A percentile compares a stretch with the other conserved stretches of the same genome.
Conservation (phyloP, 2,797 vertebrate genomes). For the Sylvilagus floridanus region DNA sequence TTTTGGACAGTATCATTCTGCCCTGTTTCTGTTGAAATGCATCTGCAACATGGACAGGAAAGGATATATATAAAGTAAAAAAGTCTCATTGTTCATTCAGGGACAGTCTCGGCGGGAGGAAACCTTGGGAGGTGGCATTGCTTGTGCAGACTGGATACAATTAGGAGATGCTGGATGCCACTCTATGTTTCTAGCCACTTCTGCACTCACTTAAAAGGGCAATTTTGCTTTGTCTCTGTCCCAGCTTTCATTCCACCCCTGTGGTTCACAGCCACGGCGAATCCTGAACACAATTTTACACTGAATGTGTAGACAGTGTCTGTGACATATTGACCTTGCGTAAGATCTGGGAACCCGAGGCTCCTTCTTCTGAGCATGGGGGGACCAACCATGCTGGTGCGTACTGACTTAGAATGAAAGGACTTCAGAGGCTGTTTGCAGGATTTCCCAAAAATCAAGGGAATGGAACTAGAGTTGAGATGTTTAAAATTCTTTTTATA, state of each 20-base stretch:
- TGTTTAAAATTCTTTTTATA: not conserved
- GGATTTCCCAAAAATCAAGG: conserved; percentile 8
- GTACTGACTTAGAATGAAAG: not conserved
- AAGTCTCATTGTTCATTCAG: not conserved
- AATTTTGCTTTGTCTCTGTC: not conserved
- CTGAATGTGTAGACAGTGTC: not conserved
- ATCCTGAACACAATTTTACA: not conserved
- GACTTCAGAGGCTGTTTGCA: not conserved
- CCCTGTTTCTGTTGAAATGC: conserved; percentile 39
- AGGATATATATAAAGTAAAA: not conserved
- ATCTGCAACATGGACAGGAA: not conserved
- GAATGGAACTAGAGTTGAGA: not conserved
- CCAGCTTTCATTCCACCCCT: not conserved
- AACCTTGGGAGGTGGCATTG: not conserved
- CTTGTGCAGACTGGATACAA: not conserved
- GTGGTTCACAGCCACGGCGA: not conserved
- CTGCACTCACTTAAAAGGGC: not conserved
- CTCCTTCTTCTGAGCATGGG: not conserved
- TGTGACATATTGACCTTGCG: not conserved
- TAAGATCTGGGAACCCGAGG: not conserved
- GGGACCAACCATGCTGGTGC: not conserved
- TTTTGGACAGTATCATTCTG: conserved; percentile 44
- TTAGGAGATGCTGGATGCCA: not conserved
- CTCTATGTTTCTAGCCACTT: not conserved
- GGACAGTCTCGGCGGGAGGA: not conserved